Evolutionary conservation across 2,797 vertebrate genomes (phyloP).

Genomic region (Microctenopoma lineatum): DNA sequence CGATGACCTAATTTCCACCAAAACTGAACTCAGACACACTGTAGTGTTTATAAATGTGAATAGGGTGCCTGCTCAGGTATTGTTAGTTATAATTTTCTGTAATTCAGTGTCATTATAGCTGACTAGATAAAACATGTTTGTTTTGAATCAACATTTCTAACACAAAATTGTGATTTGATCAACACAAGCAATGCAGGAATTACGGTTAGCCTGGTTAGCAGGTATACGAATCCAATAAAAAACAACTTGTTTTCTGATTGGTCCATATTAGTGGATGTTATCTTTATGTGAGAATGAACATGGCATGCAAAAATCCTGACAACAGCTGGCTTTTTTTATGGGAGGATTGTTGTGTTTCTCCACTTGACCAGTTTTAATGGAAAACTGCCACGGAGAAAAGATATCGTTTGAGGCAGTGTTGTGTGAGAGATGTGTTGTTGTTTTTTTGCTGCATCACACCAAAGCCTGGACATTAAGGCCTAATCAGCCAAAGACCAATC

Average conservation of each 20-base stretch:
- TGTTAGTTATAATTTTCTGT: not conserved
- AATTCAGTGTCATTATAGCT: constrained; percentile 9
- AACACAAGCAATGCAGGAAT: not conserved
- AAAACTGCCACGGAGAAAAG: not conserved
- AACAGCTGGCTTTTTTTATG: not conserved
- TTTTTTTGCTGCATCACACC: constrained; percentile 21
- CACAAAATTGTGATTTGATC: not conserved
- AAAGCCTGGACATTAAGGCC: constrained; percentile 15
- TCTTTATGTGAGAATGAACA: not conserved
- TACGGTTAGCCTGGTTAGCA: not conserved
- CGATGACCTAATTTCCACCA: no score
- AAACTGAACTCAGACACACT: no score
- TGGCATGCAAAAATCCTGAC: not conserved
- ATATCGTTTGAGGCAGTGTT: constrained; percentile 3
- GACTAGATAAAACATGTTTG: not conserved
- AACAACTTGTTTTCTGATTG: not conserved
- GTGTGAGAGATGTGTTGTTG: constrained; percentile 7
- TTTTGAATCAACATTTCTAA: not conserved
- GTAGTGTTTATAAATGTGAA: no score
- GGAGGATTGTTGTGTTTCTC: not conserved
- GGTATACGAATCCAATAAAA: not conserved
- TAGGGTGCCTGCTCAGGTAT: not conserved
- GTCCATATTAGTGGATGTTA: not conserved
- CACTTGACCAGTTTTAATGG: not conserved
- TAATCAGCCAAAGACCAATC: constrained; percentile 43